phyloP scores from a whole-genome alignment of 2,797 vertebrate species.

The Anguilla anguilla region DNA sequence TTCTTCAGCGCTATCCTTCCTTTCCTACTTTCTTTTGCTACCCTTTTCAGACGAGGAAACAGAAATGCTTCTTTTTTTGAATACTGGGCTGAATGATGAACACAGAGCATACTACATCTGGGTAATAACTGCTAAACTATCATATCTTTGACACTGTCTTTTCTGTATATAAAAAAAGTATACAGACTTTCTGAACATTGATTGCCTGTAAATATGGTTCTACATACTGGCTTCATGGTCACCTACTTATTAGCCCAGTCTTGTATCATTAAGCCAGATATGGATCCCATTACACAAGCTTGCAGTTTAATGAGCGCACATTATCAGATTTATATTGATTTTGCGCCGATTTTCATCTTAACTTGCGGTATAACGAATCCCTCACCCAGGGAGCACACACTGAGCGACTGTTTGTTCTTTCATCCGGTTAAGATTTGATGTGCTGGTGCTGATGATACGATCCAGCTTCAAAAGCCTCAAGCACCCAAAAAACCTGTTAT shows the following conservation, averaged over 20 bases:
- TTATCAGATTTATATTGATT: slow-evolving; percentile 7
- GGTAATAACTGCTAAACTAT: background rate
- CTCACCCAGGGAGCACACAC: background rate
- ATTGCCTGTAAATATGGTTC: background rate
- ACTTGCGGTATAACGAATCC: background rate
- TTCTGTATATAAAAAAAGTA: background rate
- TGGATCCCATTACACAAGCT: background rate
- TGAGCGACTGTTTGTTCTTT: background rate
- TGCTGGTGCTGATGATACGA: background rate
- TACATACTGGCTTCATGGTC: background rate
- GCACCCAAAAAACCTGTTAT: too few species aligned
- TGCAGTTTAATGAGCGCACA: background rate
- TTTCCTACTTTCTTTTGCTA: background rate
- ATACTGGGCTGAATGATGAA: background rate
- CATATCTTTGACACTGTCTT: background rate
- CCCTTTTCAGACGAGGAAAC: background rate
- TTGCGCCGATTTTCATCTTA: background rate
- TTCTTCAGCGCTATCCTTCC: background rate
- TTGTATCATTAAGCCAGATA: background rate
- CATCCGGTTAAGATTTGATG: background rate
- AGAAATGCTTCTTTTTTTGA: background rate
- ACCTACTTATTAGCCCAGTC: background rate
- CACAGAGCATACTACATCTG: background rate
- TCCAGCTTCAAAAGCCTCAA: too few species aligned
- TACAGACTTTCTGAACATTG: background rate